Conservation (phyloP, 92 coral and sea anemone species). For the Epizoanthus scotinus region DNA sequence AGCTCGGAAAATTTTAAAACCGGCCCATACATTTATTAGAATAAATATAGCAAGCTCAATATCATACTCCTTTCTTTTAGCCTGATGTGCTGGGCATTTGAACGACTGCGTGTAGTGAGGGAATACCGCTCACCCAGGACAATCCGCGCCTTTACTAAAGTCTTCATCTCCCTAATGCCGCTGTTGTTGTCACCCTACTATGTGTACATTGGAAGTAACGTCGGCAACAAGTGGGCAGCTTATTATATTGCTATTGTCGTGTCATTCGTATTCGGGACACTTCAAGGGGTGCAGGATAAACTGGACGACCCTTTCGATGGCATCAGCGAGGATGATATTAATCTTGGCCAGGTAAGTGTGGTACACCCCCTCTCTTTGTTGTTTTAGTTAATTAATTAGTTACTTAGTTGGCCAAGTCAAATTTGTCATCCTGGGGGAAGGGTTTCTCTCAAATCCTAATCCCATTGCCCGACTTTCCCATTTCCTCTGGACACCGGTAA, state of each 20-base stretch:
- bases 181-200: conserved; percentile 91
- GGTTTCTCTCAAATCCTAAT: too few relatives aligned
- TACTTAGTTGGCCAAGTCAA: too few relatives aligned
- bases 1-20: too few relatives aligned
- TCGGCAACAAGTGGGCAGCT: conserved; percentile 82
- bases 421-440: too few relatives aligned
- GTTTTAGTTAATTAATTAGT: too few relatives aligned
- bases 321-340: conserved; percentile 93
- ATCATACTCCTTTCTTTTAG: conserved; percentile 42
- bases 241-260: conserved; percentile 80
- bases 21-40: too few relatives aligned
- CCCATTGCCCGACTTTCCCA: too few relatives aligned
- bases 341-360: conserved; percentile 81
- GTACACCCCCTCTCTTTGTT: not conserved
- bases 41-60: not conserved
- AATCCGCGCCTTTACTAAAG: conserved; percentile 95
- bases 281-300: conserved; percentile 96
- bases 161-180: conserved; percentile 96
- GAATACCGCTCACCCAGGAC: conserved; percentile 99
- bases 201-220: conserved; percentile 79
- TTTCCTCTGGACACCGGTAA: too few relatives aligned
- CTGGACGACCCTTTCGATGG: conserved; percentile 99
- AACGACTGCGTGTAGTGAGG: conserved; percentile 90
- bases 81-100: conserved; percentile 97
- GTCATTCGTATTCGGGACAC: conserved; percentile 89